Conservation (phyloP, 2,113 vertebrate species). For the Diadophis punctatus region DNA sequence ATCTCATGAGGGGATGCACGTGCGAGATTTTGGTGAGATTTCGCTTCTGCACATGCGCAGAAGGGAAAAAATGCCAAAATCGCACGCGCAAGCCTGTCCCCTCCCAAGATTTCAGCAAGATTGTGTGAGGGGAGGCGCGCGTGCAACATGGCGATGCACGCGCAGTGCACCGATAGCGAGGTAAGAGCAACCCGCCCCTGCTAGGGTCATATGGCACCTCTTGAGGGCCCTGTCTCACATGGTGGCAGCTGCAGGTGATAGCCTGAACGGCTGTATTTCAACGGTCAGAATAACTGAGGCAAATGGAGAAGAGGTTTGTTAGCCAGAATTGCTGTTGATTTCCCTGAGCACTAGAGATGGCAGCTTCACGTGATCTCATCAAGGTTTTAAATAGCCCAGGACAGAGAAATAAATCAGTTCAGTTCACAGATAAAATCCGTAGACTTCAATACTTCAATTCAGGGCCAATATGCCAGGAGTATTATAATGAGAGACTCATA, state of each 20-base stretch:
- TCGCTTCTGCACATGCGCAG: too few species aligned
- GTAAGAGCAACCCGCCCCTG: too few species aligned
- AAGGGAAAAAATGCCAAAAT: too few species aligned
- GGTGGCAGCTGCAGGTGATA: neutral
- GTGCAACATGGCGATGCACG: too few species aligned
- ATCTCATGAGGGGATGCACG: too few species aligned
- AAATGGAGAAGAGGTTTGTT: neutral
- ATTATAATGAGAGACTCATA: neutral
- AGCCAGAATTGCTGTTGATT: neutral
- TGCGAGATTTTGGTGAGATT: too few species aligned
- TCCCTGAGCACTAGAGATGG: neutral
- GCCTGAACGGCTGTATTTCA: neutral
- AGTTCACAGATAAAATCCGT: neutral
- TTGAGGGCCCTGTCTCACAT: neutral
- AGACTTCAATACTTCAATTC: neutral
- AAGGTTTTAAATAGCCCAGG: neutral
- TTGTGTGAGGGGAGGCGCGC: too few species aligned
- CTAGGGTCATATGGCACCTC: neutral
- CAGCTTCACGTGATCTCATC: neutral
- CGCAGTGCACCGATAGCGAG: too few species aligned
- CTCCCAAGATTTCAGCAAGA: too few species aligned
- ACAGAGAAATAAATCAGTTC: neutral
- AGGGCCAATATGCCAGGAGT: neutral
- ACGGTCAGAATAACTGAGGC: neutral
- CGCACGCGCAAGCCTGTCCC: too few species aligned